Evolutionary conservation across 2,113 vertebrate species (phyloP), one percentile per base, ranked within the genome.

Genomic region (Perca flavescens): DNA sequence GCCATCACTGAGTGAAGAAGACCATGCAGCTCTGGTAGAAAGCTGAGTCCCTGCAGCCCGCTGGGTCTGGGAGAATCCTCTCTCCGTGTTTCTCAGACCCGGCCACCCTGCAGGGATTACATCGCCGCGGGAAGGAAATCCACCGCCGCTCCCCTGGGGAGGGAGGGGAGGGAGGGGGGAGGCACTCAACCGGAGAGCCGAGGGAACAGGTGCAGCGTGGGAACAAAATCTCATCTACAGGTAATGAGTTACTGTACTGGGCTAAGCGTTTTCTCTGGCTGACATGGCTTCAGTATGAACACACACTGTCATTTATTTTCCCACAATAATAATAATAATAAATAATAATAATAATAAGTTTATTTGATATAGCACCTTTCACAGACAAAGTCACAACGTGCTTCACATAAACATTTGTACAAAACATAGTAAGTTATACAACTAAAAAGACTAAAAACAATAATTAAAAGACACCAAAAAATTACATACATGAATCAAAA

Each of bases 161-260:
- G 17, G 11, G 68, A 2, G 64, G 28, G 28, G 28, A 28, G 28
- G 77, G 80, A 64, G 17, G 11, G 64, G 52, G 6, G 63, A 75
- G 77, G 53, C 31, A 3, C 10, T 0, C 43, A 8, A 9, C 61
- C 17, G 0, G 56, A 54, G 61, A 15, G 34, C 60, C 2, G 46
- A 15, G 65, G 65, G 82, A 54, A 8, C 81, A 85, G 87, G 84
- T 86, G 77, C 34, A 79, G 56, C 53, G 80, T 89, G 86, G 89
- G 87, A 87, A 87, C 43, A 58, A 36, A 28, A 31, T 1, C 31
- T 15, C 25, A n/a, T 11, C 2, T 31, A 15, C 66, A 31, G n/a
- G 77, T 28, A 52, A 36, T 36, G 43, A 74, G 74, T 79, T 91
- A 92, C 88, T 93, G 93, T 90, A 91, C 93, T 31, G 15, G 28